phyloP scores from a whole-genome alignment of 2,797 vertebrate genomes.

The Crocidura indochinensis region DNA sequence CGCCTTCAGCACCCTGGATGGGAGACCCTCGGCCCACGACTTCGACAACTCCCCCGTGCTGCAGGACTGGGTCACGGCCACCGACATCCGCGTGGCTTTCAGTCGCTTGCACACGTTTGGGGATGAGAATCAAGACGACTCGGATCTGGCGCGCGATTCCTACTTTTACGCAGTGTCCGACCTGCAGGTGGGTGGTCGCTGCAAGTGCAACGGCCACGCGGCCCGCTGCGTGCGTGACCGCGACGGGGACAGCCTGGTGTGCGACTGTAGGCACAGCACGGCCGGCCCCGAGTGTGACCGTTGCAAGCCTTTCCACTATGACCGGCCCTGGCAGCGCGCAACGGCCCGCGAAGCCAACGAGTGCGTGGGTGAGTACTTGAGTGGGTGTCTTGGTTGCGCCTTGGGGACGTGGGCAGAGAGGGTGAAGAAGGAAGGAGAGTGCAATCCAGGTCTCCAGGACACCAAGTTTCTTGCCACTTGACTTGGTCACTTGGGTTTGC shows the following conservation, averaged over 20 bases:
- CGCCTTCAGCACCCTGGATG: constrained; percentile 99
- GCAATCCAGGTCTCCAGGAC: no score
- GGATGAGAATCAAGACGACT: constrained; percentile 99
- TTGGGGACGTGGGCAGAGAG: background rate
- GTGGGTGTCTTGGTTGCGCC: constrained; percentile 11
- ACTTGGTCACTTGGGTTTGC: no score
- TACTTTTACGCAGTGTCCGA: constrained; percentile 99
- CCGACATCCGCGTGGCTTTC: constrained; percentile 98
- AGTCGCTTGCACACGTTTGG: constrained; percentile 98
- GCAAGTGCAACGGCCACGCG: constrained; percentile 99
- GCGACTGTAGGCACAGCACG: constrained; percentile 99
- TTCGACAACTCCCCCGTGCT: constrained; percentile 99
- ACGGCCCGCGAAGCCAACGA: constrained; percentile 98
- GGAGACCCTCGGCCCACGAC: constrained; percentile 98
- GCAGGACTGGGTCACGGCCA: constrained; percentile 99
- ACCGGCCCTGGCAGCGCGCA: constrained; percentile 99
- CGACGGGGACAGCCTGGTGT: constrained; percentile 94
- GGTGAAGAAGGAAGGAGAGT: background rate
- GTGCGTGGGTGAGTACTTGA: constrained; percentile 96
- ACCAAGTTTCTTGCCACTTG: no score
- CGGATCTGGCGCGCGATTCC: constrained; percentile 97
- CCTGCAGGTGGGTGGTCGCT: constrained; percentile 98
- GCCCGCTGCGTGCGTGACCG: constrained; percentile 97
- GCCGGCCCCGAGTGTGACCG: constrained; percentile 98
- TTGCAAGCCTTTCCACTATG: constrained; percentile 99